Conservation (phyloP, 2,888 invertebrate species). For the Dryobota labecula region DNA sequence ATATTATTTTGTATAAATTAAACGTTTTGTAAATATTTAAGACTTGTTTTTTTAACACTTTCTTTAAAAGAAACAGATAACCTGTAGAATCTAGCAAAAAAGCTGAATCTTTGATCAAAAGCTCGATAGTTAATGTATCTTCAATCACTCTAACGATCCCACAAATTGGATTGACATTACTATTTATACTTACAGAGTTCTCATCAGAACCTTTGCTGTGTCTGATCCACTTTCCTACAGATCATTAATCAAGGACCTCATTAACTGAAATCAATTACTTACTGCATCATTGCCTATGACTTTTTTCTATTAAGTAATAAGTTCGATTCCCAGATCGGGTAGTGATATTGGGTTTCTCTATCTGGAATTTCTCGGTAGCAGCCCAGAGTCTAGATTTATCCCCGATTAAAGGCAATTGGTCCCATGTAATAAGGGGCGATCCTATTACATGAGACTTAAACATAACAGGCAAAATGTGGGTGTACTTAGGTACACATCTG, state of each 20-base stretch:
- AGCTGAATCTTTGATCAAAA: neutral
- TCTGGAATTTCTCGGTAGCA: too few species aligned
- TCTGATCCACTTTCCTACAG: neutral
- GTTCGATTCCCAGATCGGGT: too few species aligned
- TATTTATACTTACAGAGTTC: neutral
- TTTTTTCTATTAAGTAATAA: too few species aligned
- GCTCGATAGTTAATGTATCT: neutral
- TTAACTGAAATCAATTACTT: neutral
- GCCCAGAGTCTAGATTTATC: too few species aligned
- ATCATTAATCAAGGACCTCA: neutral
- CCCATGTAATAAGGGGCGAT: too few species aligned
- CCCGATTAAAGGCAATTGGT: too few species aligned
- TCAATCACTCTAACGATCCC: neutral
- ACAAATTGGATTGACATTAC: neutral
- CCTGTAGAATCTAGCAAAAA: neutral
- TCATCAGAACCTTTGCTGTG: neutral
- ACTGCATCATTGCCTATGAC: too few species aligned
- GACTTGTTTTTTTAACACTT: slow-evolving; percentile 46
- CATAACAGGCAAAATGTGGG: too few species aligned
- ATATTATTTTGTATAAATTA: slow-evolving; percentile 80
- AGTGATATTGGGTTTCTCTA: too few species aligned
- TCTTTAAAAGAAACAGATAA: neutral
- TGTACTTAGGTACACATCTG: too few species aligned
- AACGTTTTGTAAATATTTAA: slow-evolving; percentile 84
- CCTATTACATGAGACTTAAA: too few species aligned